Base-by-base conservation (phyloP, 2,888 invertebrate species). In the Camptogramma bilineatum region DNA sequence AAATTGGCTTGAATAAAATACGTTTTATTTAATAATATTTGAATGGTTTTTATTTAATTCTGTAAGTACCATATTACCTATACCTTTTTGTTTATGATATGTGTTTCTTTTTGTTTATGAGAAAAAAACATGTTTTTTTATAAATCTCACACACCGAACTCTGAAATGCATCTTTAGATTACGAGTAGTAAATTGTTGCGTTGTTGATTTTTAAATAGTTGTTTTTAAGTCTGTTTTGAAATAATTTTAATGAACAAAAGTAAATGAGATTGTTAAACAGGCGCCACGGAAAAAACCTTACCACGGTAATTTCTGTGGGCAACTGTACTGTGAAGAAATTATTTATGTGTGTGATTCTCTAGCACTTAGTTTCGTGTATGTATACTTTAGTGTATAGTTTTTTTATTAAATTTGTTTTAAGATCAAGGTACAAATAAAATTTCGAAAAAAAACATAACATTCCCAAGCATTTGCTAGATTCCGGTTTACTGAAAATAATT, bases 281-380 rank as follows among this genome's bases (percentile, higher is more conserved):
- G 17, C 52, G 60, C 52, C 52, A 28, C 7, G 28, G 42, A 16
- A 42, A 16, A 31, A 52, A 47, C 17, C 52, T 31, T 18, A n/a
- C n/a, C n/a, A n/a, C 24, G 31, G 34, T 62, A 54, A 48, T 42
- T 51, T 50, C 39, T 9, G n/a, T n/a, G 9, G 34, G 46, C 39
- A 71, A 63, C 70, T 83, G 78, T 84, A 81, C 73, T 79, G 86
- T 86, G 84, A 82, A 85, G 82, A 88, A 84, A 88, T 89, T 91
- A 92, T 92, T 91, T 92, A 91, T 91, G 91, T 91, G 92, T 92
- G 92, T 92, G 92, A 93, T 92, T 88, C 85, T 80, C 81, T 90
- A 89, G 86, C 79, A 80, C 78, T 17, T 77, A 71, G 65, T 76
- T 74, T 63, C 63, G 69, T 82, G 77, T 80, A 78, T 83, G 83